Percentiles rank a stretch among this genome's conserved stretches.
Conservation (phyloP, 53 echinoderm and acorn worm genomes). For the Paelopatides confundens region DNA sequence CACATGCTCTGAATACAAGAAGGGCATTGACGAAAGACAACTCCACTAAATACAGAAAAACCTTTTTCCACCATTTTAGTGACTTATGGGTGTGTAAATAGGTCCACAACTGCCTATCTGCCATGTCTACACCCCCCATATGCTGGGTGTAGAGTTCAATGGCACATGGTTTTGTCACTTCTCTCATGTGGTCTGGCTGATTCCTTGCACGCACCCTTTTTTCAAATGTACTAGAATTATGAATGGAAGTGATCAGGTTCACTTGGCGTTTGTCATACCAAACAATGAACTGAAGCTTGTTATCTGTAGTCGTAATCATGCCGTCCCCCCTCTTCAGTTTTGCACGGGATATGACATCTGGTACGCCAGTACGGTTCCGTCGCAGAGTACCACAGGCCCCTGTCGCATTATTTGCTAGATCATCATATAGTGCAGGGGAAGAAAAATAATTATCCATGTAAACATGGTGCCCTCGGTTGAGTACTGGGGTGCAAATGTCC, state of each 20-base stretch:
- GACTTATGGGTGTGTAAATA: conserved; percentile 24
- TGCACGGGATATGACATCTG: conserved; percentile 27
- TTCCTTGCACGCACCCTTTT: conserved; percentile 3
- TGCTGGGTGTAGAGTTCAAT: background rate
- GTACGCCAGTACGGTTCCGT: conserved; percentile 21
- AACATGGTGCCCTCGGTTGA: conserved; percentile 12
- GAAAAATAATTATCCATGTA: no score
- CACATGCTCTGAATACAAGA: background rate
- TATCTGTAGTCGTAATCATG: no score
- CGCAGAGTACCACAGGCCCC: no score
- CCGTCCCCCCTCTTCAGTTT: conserved; percentile 10
- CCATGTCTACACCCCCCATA: conserved; percentile 24
- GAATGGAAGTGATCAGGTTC: conserved; percentile 19
- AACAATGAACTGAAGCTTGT: no score
- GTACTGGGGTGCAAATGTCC: background rate
- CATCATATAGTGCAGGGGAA: conserved; percentile 28
- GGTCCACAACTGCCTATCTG: conserved; percentile 17
- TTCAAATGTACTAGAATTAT: conserved; percentile 24
- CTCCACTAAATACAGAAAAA: background rate
- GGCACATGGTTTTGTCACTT: conserved; percentile 14
- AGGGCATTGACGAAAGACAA: conserved; percentile 3
- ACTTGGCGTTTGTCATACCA: conserved; percentile 42
- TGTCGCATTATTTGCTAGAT: background rate
- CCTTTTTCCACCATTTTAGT: conserved; percentile 43
- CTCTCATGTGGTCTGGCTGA: background rate